Conservation (phyloP, 2,888 invertebrate genomes). For the Dorcus hopei region DNA sequence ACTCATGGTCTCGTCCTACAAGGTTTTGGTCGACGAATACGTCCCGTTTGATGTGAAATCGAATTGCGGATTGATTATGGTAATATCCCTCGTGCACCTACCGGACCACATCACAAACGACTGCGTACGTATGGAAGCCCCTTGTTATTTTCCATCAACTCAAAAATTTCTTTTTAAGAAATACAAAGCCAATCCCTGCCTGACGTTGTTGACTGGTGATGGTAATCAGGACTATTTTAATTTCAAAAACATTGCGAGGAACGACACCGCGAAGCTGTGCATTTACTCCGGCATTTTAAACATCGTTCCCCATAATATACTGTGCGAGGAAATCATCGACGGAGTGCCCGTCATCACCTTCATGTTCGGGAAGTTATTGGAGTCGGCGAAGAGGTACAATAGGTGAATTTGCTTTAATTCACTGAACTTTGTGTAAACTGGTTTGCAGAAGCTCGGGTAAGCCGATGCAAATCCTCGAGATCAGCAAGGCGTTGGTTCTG, state of each 20-base stretch:
- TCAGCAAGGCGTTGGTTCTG: conserved; percentile 35
- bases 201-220: conserved; percentile 24
- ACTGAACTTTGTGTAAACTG: conserved; percentile 1
- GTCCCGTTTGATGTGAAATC: conserved; percentile 65
- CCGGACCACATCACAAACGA: conserved; percentile 29
- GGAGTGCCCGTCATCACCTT: conserved; percentile 33
- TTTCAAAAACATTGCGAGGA: conserved; percentile 6
- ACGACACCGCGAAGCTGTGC: conserved; percentile 26
- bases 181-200: conserved; percentile 26
- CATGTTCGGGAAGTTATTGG: conserved; percentile 38
- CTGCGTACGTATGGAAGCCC: conserved; percentile 17
- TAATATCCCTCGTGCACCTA: conserved; percentile 50
- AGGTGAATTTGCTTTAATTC: conserved; percentile 5
- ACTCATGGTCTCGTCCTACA: conserved; percentile 26
- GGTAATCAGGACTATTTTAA: conserved; percentile 16
- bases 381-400: conserved; percentile 39
- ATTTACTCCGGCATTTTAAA: conserved; percentile 37
- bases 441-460: conserved; percentile 35
- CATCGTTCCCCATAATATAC: conserved; percentile 25
- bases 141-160: neutral
- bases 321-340: conserved; percentile 26
- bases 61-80: conserved; percentile 58
- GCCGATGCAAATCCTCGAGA: conserved; percentile 37
- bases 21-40: conserved; percentile 46
- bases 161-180: conserved; percentile 24